Evolutionary conservation across 2,888 invertebrate species (phyloP).

Genomic region (Rugalucina vietnamica): DNA sequence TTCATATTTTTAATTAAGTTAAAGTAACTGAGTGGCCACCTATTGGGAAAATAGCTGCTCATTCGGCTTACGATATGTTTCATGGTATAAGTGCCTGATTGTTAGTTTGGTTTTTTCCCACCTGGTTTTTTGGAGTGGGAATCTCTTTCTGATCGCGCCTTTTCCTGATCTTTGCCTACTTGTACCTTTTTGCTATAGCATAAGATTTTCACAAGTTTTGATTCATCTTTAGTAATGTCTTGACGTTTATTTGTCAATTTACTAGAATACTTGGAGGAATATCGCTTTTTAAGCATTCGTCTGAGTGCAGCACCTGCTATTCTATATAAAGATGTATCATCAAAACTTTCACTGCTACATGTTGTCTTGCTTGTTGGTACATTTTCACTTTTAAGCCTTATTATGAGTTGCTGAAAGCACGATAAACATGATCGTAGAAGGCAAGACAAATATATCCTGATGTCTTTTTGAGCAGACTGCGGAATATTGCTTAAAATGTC

Average conservation of each 20-base stretch:
- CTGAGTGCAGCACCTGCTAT: background rate
- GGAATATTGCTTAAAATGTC: background rate
- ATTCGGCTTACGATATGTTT: too few relatives aligned
- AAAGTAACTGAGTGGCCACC: too few relatives aligned
- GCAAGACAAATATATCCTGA: background rate
- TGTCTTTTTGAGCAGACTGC: background rate
- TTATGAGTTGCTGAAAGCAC: background rate
- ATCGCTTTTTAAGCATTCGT: background rate
- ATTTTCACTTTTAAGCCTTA: background rate
- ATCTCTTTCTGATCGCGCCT: too few relatives aligned
- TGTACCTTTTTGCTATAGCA: background rate
- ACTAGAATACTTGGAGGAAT: background rate
- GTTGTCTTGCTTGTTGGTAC: background rate
- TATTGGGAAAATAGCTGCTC: too few relatives aligned
- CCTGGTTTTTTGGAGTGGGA: too few relatives aligned
- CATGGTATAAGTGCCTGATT: too few relatives aligned
- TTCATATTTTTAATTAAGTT: too few relatives aligned
- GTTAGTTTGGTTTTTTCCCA: too few relatives aligned
- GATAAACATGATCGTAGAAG: conserved; percentile 1
- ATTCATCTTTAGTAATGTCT: background rate
- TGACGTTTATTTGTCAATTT: background rate
- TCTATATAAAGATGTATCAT: background rate
- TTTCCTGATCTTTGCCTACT: too few relatives aligned
- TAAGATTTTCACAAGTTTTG: background rate
- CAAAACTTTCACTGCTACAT: background rate